phyloP scores from a whole-genome alignment of 1,140 invertebrate species.

The Steinernema feltiae region DNA sequence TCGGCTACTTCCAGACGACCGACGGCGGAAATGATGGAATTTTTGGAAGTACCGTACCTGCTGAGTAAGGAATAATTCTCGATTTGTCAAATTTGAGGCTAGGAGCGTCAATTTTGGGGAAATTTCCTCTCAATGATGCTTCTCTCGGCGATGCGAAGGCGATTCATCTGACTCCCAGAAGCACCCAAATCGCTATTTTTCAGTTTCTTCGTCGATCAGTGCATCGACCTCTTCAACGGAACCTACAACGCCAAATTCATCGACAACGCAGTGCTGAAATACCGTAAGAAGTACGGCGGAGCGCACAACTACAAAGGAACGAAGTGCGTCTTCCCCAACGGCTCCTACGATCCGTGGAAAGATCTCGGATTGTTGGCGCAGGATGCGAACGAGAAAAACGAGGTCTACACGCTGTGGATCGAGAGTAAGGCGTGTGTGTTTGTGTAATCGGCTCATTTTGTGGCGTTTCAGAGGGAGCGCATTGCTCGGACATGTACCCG shows the following conservation, averaged over 20 bases:
- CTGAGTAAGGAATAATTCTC: conserved; percentile 10
- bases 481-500: conserved; percentile 11
- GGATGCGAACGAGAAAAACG: neutral
- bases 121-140: too few relatives aligned
- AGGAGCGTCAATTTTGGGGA: too few relatives aligned
- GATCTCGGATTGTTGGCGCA: neutral
- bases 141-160: too few relatives aligned
- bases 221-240: conserved; percentile 71
- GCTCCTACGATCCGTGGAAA: conserved; percentile 33
- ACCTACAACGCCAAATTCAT: conserved; percentile 67
- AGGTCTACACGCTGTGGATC: neutral
- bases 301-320: conserved; percentile 64
- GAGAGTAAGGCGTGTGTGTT: neutral
- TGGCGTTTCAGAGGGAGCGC: conserved; percentile 6
- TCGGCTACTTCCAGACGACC: conserved; percentile 86
- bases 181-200: too few relatives aligned
- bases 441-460: too few relatives aligned
- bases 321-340: conserved; percentile 32
- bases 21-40: conserved; percentile 55
- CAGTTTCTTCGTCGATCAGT: conserved; percentile 72
- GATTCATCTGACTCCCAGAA: too few relatives aligned
- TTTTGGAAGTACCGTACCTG: conserved; percentile 31
- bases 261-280: conserved; percentile 62
- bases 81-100: too few relatives aligned
- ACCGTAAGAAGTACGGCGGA: conserved; percentile 67